A percentile compares a stretch with the other conserved stretches of the same genome.
These are phyloP conservation scores for Brachionus sp. DNA, from an alignment of 1,140 invertebrate species.

Conservation along the genomic window DNA sequence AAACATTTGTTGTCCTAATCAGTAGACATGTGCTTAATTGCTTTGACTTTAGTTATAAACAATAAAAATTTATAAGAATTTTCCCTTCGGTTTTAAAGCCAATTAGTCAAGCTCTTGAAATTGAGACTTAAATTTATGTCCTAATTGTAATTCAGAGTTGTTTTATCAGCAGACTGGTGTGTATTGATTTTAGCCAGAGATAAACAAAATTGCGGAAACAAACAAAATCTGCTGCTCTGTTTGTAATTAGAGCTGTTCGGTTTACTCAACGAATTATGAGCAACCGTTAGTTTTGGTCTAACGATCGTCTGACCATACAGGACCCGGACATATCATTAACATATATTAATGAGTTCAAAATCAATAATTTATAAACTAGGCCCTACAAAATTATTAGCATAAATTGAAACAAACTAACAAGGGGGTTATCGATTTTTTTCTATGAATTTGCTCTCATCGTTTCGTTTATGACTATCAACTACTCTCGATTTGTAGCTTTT, in stretches of 20 bases:
- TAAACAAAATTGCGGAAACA: neutral
- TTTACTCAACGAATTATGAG: neutral
- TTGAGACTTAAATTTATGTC: neutral
- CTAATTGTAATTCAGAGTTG: neutral
- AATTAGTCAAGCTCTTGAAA: conserved; percentile 3
- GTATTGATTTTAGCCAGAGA: neutral
- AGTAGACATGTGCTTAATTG: neutral
- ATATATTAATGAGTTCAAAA: conserved; percentile 2
- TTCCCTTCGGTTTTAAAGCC: neutral
- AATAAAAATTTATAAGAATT: neutral
- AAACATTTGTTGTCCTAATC: neutral
- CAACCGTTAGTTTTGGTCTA: neutral
- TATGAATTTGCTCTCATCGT: neutral
- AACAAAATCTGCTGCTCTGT: neutral
- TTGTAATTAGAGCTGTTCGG: conserved; percentile 1
- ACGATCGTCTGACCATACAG: neutral
- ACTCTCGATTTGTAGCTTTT: neutral
- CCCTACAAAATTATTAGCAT: conserved; percentile 8
- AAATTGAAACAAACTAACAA: neutral
- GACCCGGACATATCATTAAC: neutral
- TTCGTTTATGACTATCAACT: neutral
- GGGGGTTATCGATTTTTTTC: neutral
- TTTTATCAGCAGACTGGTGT: neutral
- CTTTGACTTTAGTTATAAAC: neutral
- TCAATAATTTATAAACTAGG: conserved; percentile 10